Conservation (phyloP, 2,113 vertebrate genomes). For the Polypterus bichir region DNA sequence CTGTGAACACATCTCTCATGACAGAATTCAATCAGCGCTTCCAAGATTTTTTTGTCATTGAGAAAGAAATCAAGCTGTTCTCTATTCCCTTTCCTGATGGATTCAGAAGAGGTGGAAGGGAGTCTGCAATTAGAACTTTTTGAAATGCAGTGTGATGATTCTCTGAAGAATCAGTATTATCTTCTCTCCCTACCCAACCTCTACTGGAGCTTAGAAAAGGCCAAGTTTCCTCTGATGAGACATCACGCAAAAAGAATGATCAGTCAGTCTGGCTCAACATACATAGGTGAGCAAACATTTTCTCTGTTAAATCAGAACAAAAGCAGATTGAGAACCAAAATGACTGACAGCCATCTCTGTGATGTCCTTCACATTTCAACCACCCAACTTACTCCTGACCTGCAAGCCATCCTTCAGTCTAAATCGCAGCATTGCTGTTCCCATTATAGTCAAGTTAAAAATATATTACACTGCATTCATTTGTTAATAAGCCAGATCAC, state of each 20-base stretch:
- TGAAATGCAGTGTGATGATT: conserved; percentile 22
- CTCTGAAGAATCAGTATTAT: conserved; percentile 23
- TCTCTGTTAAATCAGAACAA: conserved; percentile 14
- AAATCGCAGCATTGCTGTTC: no score
- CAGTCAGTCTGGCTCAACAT: conserved; percentile 18
- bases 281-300: conserved; percentile 19
- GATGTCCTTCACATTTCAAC: conserved; percentile 18
- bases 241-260: no score
- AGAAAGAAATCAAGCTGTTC: conserved; percentile 16
- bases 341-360: conserved; percentile 17
- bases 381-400: conserved; percentile 18
- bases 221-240: conserved; percentile 23
- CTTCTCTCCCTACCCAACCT: conserved; percentile 21
- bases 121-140: no score
- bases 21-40: conserved; percentile 15
- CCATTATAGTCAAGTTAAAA: no score
- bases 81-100: conserved; percentile 12
- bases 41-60: conserved; percentile 17
- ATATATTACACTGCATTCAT: no score
- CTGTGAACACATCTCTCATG: conserved; percentile 16
- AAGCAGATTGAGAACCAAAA: conserved; percentile 17
- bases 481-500: no score
- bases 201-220: conserved; percentile 17
- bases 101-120: conserved; percentile 14
- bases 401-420: no score